Percentiles rank a stretch among this genome's conserved stretches.
Conservation (phyloP, 2,888 invertebrate genomes). For the Hedychridium roseum region DNA sequence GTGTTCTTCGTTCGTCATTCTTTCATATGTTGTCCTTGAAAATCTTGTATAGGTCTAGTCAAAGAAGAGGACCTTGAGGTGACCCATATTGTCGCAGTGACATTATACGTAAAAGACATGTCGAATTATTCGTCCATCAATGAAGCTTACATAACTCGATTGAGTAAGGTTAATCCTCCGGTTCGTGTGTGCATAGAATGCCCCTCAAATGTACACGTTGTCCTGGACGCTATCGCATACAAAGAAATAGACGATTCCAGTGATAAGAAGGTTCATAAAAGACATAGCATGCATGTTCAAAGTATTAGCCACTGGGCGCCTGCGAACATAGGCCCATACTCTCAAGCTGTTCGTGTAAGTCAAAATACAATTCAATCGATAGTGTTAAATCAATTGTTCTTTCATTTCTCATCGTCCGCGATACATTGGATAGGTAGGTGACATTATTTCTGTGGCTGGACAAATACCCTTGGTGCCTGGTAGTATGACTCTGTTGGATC, state of each 20-base stretch:
- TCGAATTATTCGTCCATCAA: conserved; percentile 80
- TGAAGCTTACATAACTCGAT: conserved; percentile 76
- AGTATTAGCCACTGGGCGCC: conserved; percentile 98
- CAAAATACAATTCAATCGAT: conserved; percentile 16
- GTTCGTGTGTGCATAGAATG: conserved; percentile 86
- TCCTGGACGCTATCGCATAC: conserved; percentile 80
- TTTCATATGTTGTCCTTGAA: too few relatives aligned
- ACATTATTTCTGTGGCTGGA: conserved; percentile 87
- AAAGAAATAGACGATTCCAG: conserved; percentile 53
- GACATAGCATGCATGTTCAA: conserved; percentile 92
- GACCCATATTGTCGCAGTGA: conserved; percentile 80
- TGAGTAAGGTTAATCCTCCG: conserved; percentile 83
- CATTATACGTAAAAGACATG: conserved; percentile 87
- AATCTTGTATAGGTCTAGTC: conserved; percentile 51
- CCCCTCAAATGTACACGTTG: conserved; percentile 78
- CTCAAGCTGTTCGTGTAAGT: conserved; percentile 85
- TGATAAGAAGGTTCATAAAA: conserved; percentile 56
- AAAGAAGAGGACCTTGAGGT: conserved; percentile 55
- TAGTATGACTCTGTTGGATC: conserved; percentile 76
- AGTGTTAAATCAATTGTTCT: conserved; percentile 2
- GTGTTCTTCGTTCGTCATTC: conserved; percentile 10
- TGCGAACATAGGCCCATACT: conserved; percentile 95
- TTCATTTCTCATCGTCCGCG: conserved; percentile 29
- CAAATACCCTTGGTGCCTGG: conserved; percentile 92
- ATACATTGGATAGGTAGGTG: conserved; percentile 82